Conservation (phyloP, 1,140 invertebrate genomes). For the Fopius arisanus region DNA sequence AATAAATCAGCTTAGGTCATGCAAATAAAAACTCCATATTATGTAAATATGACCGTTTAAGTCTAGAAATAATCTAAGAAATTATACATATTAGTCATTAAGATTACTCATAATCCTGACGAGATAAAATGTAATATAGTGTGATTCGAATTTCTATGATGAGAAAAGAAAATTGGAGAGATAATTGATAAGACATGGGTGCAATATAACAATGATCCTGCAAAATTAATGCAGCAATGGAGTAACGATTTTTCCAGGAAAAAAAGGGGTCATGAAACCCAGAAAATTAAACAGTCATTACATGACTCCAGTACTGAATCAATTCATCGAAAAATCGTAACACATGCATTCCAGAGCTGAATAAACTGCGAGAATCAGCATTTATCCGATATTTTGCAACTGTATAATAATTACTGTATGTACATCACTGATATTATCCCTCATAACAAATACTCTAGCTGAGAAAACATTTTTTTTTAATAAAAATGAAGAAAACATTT, state of each 20-base stretch:
- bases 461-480: conserved; percentile 43
- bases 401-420: conserved; percentile 49
- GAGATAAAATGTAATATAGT: conserved; percentile 37
- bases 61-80: conserved; percentile 16
- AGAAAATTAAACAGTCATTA: too few species aligned
- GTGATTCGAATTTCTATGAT: conserved; percentile 21
- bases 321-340: conserved; percentile 22
- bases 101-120: conserved; percentile 29
- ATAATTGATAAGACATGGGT: background rate
- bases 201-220: background rate
- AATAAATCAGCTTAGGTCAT: conserved; percentile 4
- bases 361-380: conserved; percentile 23
- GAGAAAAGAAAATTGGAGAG: background rate
- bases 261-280: too few species aligned
- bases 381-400: conserved; percentile 45
- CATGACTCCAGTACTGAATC: background rate
- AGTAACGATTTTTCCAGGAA: too few species aligned
- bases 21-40: conserved; percentile 25
- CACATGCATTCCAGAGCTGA: conserved; percentile 15
- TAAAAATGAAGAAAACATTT: conserved; percentile 37
- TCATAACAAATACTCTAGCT: background rate
- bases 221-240: background rate
- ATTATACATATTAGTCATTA: conserved; percentile 26
- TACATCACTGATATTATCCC: conserved; percentile 32
- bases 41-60: conserved; percentile 38